Evolutionary conservation across 2,797 vertebrate genomes (phyloP).

Genomic region (Lophius americanus): DNA sequence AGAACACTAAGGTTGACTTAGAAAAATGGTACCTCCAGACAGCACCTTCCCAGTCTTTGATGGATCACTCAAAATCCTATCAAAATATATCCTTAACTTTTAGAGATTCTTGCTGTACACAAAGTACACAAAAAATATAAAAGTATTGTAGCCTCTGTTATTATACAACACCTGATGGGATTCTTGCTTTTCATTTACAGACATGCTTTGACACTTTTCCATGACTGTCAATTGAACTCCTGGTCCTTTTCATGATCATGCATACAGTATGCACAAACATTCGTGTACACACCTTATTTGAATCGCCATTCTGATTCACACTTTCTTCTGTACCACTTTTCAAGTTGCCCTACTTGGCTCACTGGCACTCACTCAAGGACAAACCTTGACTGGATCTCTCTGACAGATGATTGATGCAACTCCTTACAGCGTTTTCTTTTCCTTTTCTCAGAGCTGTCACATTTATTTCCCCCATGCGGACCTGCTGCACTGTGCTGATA

Average conservation of each 20-base stretch:
- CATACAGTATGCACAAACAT: not conserved
- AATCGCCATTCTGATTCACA: not conserved
- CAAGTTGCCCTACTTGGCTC: conserved; percentile 1
- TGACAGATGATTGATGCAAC: conserved; percentile 62
- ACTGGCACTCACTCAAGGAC: conserved; percentile 10
- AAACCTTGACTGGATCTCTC: conserved; percentile 15
- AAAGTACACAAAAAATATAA: not conserved
- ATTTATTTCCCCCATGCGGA: conserved; percentile 52
- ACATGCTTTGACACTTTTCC: no score
- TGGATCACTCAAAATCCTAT: no score
- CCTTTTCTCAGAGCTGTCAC: conserved; percentile 48
- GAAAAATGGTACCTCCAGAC: no score
- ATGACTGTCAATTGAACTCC: not conserved
- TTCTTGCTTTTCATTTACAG: not conserved
- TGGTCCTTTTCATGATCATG: not conserved
- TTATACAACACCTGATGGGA: not conserved
- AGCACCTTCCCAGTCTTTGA: no score
- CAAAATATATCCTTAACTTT: no score
- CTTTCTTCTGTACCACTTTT: not conserved
- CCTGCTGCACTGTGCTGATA: conserved; percentile 67
- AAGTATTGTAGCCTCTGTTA: not conserved
- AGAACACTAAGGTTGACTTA: not conserved
- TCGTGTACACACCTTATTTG: not conserved
- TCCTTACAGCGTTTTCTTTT: conserved; percentile 32
- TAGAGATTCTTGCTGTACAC: no score